These are phyloP conservation scores for Euschistus heros DNA, from an alignment of 1,140 invertebrate genomes.

Conservation along the genomic window DNA sequence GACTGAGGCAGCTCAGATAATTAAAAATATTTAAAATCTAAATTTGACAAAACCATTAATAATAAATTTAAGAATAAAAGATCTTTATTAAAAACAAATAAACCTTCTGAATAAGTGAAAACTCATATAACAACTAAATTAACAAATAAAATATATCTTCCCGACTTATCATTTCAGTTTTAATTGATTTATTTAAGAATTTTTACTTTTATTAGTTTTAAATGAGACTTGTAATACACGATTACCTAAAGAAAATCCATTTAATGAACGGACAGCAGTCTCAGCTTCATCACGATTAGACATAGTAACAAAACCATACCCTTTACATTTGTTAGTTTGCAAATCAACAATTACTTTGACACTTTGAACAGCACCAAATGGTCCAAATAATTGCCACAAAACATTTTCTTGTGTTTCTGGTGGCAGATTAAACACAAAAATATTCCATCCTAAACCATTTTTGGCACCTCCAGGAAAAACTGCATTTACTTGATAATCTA, in stretches of 20 bases:
- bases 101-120: too few relatives aligned
- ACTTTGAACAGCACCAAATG: slow-evolving; percentile 96
- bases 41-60: too few relatives aligned
- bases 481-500: slow-evolving; percentile 63
- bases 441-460: slow-evolving; percentile 86
- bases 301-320: slow-evolving; percentile 99
- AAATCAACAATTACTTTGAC: slow-evolving; percentile 96
- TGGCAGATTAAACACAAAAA: slow-evolving; percentile 97
- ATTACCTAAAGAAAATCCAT: slow-evolving; percentile 95
- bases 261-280: slow-evolving; percentile 92
- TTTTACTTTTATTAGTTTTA: slow-evolving; percentile 77
- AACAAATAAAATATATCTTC: too few relatives aligned
- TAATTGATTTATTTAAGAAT: neutral
- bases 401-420: slow-evolving; percentile 98
- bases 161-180: too few relatives aligned
- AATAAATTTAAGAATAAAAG: too few relatives aligned
- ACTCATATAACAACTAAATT: too few relatives aligned
- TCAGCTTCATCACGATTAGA: slow-evolving; percentile 99
- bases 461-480: slow-evolving; percentile 69
- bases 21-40: too few relatives aligned
- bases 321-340: slow-evolving; percentile 98
- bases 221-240: slow-evolving; percentile 97
- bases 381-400: slow-evolving; percentile 97
- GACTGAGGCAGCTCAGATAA: too few relatives aligned
- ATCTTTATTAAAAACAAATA: too few relatives aligned